phyloP scores from a whole-genome alignment of 2,113 vertebrate species.

The Rhodinocichla rosea region DNA sequence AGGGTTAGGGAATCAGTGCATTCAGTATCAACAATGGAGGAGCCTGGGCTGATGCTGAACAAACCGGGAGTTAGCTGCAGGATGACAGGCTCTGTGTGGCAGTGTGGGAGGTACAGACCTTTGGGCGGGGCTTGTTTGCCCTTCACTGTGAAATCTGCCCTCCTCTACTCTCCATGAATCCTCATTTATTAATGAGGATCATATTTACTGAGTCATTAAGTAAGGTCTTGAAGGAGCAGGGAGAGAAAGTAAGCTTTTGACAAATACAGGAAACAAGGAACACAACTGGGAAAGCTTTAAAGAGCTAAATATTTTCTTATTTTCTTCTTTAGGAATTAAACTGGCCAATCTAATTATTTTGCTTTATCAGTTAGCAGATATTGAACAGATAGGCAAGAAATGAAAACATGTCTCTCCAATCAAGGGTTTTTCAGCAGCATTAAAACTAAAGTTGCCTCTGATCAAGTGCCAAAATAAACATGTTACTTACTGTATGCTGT shows the following conservation, averaged over 20 bases:
- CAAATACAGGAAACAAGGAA: background rate
- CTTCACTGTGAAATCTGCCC: background rate
- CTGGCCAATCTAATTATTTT: background rate
- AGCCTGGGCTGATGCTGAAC: background rate
- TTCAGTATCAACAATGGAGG: background rate
- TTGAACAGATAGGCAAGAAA: background rate
- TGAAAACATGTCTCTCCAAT: background rate
- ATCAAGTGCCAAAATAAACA: background rate
- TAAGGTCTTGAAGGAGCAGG: background rate
- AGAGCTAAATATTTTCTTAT: background rate
- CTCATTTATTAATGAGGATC: background rate
- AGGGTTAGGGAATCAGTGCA: background rate
- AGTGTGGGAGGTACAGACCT: background rate
- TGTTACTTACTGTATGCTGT: background rate
- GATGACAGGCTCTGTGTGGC: background rate
- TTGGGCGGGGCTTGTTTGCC: background rate
- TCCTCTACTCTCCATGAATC: background rate
- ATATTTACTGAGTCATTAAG: background rate
- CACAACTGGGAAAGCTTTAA: background rate
- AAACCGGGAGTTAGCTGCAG: background rate
- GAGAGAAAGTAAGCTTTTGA: background rate
- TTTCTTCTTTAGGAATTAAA: background rate
- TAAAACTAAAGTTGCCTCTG: background rate
- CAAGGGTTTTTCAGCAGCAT: background rate
- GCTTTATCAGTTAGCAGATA: background rate